Conservation (phyloP, 2,888 invertebrate genomes). For the Bembecia ichneumoniformis region DNA sequence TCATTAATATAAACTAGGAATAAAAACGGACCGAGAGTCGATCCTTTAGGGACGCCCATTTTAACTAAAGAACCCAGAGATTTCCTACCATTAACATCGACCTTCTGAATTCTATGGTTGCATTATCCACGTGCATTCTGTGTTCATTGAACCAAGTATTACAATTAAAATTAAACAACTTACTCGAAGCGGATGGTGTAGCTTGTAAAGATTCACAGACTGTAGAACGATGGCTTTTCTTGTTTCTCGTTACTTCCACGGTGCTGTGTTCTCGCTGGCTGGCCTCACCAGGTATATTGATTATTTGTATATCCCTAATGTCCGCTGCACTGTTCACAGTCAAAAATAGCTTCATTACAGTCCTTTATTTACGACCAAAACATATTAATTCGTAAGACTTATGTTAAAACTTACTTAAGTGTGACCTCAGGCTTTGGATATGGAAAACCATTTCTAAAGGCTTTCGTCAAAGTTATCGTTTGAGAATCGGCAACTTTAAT, state of each 20-base stretch:
- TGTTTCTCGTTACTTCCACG: constrained; percentile 44
- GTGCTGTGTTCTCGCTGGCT: constrained; percentile 50
- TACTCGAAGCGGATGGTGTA: constrained; percentile 38
- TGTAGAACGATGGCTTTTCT: constrained; percentile 44
- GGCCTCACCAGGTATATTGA: constrained; percentile 73
- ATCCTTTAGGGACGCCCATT: no score
- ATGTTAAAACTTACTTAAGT: constrained; percentile 42
- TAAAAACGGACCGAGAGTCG: no score
- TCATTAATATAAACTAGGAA: no score
- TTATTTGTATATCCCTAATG: constrained; percentile 82
- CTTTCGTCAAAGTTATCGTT: constrained; percentile 81
- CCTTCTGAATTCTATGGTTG: no score
- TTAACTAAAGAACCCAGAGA: no score
- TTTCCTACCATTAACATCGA: no score
- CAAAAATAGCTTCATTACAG: no score
- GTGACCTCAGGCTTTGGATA: constrained; percentile 65
- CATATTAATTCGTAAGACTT: not conserved
- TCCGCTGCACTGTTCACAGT: constrained; percentile 74
- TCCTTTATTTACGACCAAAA: not conserved
- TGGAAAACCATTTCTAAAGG: constrained; percentile 84
- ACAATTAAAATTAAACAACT: no score
- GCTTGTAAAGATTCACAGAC: constrained; percentile 57
- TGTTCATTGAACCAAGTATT: no score
- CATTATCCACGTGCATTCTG: no score
- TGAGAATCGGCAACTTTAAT: constrained; percentile 81